Evolutionary conservation across 2,113 vertebrate species (phyloP), one percentile per base, ranked within the genome.

Genomic region (Chaetodon auriga): DNA sequence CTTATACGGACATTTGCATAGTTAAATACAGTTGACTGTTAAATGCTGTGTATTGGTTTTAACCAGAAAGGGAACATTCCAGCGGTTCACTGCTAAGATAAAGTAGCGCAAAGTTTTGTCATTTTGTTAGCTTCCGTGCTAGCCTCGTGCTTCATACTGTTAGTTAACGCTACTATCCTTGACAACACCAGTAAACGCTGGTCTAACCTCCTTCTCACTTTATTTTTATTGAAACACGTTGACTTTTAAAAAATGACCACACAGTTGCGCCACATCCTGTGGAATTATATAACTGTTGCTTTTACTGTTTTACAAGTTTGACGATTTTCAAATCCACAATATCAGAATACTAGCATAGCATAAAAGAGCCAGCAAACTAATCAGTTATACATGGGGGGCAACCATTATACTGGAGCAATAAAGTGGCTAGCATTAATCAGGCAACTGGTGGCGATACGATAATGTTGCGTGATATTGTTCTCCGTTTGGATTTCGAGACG

Each of bases 31-130:
- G 15, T 5, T 9, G 16, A 8, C 8, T 14, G 49, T 7, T 53
- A 8, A 57, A 43, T 7, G 2, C 16, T 0, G 7, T 13, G 12
- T 61, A 9, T 51, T 1, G 53, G 14, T 2, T 43, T 2, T 12
- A 45, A 2, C 14, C 19, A 38, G 10, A 23, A 61, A 81, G 16
- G 4, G 30, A 62, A 25, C 46, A 30, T 45, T 73, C 6, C 68
- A 15, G 43, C 35, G 75, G 36, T 13, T 62, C 54, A 23, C 38
- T 36, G 49, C 45, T 21, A 19, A 60, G 14, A 51, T 48, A 36
- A 89, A 85, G 48, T 87, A 68, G 74, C 79, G 65, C 78, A 90
- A 92, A 92, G 89, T 93, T 92, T 89, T 68, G 58, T 83, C 73
- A 84, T 92, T 86, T 74, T 87, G 87, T 81, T 93, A 90, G 92